Evolutionary conservation across 2,113 vertebrate species (phyloP).

Genomic region (Electrona antarctica): DNA sequence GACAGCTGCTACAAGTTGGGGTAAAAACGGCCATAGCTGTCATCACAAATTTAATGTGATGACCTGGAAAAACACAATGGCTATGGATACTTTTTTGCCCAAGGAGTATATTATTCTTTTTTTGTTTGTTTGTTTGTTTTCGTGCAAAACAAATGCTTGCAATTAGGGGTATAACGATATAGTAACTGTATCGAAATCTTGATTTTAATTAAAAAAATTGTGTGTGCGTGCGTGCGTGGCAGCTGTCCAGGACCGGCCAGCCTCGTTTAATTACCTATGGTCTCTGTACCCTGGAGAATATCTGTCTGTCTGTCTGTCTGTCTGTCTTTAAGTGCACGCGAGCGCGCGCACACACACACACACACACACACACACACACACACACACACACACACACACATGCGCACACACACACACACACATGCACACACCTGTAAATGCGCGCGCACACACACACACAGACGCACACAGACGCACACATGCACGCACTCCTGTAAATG

Average conservation of each 20-base stretch:
- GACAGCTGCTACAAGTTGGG: too few species aligned
- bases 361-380: neutral
- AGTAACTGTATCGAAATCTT: too few species aligned
- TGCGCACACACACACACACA: neutral
- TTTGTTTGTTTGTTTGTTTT: too few species aligned
- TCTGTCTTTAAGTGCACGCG: neutral
- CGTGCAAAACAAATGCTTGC: too few species aligned
- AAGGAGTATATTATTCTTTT: too few species aligned
- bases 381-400: neutral
- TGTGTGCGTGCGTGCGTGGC: conserved; percentile 52
- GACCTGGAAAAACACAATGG: too few species aligned
- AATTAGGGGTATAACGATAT: too few species aligned
- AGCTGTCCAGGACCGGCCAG: conserved; percentile 72
- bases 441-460: neutral
- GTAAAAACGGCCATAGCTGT: too few species aligned
- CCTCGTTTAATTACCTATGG: conserved; percentile 78
- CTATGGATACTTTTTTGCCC: too few species aligned
- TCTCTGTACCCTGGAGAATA: conserved; percentile 63
- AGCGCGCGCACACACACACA: neutral
- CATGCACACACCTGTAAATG: neutral
- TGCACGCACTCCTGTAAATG: neutral
- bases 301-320: conserved; percentile 18
- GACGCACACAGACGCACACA: neutral
- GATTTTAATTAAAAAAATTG: neutral
- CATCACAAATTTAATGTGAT: too few species aligned